Evolutionary conservation across 2,888 invertebrate species (phyloP), one percentile per base, ranked within the genome.

Genomic region (Nomada lathburiana): DNA sequence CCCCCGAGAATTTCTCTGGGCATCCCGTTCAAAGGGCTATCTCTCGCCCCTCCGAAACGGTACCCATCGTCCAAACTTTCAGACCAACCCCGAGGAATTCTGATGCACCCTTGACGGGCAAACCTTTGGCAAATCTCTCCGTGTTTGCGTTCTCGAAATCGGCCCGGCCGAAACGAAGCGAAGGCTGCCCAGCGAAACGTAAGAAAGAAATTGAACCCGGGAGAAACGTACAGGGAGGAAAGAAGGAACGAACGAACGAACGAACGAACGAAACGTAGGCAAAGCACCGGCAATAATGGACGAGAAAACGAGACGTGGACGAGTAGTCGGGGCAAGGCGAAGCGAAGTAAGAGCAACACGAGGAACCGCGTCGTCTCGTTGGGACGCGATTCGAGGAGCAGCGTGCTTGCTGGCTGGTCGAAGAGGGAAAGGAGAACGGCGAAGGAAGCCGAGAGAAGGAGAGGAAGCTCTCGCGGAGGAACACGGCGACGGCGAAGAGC

Each of bases 271-370:
- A 86, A 78, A 88, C 89, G 89, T 90, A 90, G 89, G 89, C 89
- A 89, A 90, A 89, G 89, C 88, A 89, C 89, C 83, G 80, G 88
- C 91, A 91, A 91, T 92, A 92, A 91, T 91, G 91, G 89, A 89
- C 86, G 88, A 89, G 90, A 88, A 89, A 84, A 84, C 82, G 81
- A 88, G 86, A 87, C 86, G 84, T 81, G 88, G 80, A 82, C 84
- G 84, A 83, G 47, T 47, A 47, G 84, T 86, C 82, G 81, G 75
- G 79, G 65, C 78, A 75, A 65, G 73, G 76, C 47, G 47, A 47
- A 16, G 47, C 47, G 1, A 47, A 65, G 76, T 60, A 69, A 65
- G 71, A 72, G 67, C 76, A 74, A 80, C 59, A 68, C 76, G 74
- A 75, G 47, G 73, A 72, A 55, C 65, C 63, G 69, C 73, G 74